phyloP scores from a whole-genome alignment of 2,797 vertebrate genomes.

The Rhabdophis nuchalis region DNA sequence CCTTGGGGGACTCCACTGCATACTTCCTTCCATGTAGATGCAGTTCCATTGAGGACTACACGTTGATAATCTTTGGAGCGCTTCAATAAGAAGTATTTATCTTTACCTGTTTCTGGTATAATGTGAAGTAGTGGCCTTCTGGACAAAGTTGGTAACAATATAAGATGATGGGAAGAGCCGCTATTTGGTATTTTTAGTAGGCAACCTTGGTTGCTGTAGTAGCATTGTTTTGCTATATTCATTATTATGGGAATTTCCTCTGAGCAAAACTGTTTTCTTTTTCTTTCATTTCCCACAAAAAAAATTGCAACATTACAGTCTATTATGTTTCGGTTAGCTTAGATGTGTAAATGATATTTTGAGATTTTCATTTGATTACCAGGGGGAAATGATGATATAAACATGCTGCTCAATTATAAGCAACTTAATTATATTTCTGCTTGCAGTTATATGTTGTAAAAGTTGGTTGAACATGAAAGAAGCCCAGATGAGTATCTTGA shows the following conservation, averaged over 20 bases:
- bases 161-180: background rate
- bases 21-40: no score
- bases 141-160: background rate
- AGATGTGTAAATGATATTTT: conserved; percentile 12
- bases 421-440: conserved; percentile 27
- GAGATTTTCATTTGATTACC: conserved; percentile 21
- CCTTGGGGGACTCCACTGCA: no score
- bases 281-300: conserved; percentile 20
- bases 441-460: background rate
- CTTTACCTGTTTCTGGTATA: background rate
- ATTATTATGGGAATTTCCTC: conserved; percentile 21
- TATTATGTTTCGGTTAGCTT: background rate
- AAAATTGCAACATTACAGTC: background rate
- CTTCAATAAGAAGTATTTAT: background rate
- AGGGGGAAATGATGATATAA: conserved; percentile 32
- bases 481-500: background rate
- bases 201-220: background rate
- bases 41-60: no score
- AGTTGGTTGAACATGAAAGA: background rate
- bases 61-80: background rate
- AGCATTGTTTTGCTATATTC: conserved; percentile 4
- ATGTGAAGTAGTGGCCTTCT: background rate
- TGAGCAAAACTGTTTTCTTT: conserved; percentile 23
- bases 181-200: background rate
- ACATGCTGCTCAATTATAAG: conserved; percentile 15